Base-by-base conservation (phyloP, 1,140 invertebrate genomes). In the Solenopsis fugax region DNA sequence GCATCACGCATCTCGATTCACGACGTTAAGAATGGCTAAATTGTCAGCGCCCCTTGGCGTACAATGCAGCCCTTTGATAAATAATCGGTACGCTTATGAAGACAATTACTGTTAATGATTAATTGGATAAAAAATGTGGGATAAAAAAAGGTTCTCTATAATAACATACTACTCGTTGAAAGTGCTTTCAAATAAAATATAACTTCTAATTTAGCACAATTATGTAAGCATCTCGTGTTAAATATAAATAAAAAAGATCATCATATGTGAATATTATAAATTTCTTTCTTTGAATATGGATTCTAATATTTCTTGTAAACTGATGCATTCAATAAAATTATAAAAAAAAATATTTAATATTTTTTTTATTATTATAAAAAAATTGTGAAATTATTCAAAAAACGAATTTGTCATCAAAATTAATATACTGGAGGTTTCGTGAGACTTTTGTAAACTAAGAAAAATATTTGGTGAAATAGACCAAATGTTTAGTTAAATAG, bases 21-120 rank as follows among this genome's bases (percentile, higher is more conserved):
- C 18, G 48, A 16, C 4, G 29, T 41, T 50, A 77, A 86, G 56
- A 69, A 88, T 50, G 41, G 85, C 1, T 34, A 77, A 65, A 75
- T 72, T 29, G 52, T 29, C 52, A 24, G 45, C 37, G 13, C 52
- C 12, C 24, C 16, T 60, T 45, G 45, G n/a, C 62, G 34, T n/a
- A 18, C 85, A n/a, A 58, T 69, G 10, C n/a, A 48, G 34, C 52
- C 37, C 21, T 72, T 37, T 52, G 85, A 73, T 84, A 58, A 73
- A 84, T 87, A 84, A 87, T 84, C 50, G 67, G 41, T 37, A 84
- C 18, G 48, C 48, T 73, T 73, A 87, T 87, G 37, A 48, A 29
- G 60, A 86, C 24, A 41, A 84, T 84, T 72, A 37, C 37, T 18
- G 13, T 85, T 41, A 24, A 56, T 64, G 54, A 29, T 87, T 82